Percentiles rank a stretch among this genome's conserved stretches.
Conservation (phyloP, 2,888 invertebrate species). For the Dyspetes luteomarginatus region DNA sequence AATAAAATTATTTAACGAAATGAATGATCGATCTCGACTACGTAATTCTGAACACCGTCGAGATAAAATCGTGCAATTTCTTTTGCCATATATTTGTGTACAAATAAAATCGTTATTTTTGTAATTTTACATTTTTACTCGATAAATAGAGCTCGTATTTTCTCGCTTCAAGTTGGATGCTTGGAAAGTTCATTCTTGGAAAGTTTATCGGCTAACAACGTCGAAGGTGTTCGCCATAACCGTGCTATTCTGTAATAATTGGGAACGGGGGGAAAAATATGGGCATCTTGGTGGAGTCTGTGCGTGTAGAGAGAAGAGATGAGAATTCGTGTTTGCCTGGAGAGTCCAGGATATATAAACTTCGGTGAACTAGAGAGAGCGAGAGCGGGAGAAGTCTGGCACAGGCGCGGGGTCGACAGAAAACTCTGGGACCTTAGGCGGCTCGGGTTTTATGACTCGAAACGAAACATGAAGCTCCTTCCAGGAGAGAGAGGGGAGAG, state of each 20-base stretch:
- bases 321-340: constrained; percentile 71
- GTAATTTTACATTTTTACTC: neutral
- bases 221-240: constrained; percentile 38
- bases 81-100: neutral
- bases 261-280: constrained; percentile 27
- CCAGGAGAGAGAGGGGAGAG: constrained; percentile 58
- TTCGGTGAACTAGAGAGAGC: constrained; percentile 45
- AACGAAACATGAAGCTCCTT: constrained; percentile 73
- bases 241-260: constrained; percentile 28
- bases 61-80: neutral
- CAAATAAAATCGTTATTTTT: neutral
- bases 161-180: constrained; percentile 21
- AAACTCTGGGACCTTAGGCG: constrained; percentile 54
- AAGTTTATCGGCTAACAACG: constrained; percentile 4
- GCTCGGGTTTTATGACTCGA: constrained; percentile 77
- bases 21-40: neutral
- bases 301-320: constrained; percentile 66
- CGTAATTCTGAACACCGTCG: neutral
- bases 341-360: constrained; percentile 34
- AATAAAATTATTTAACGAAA: too few species aligned
- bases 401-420: constrained; percentile 48
- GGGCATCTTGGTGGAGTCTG: constrained; percentile 7
- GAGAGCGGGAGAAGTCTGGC: constrained; percentile 33
- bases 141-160: neutral
- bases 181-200: constrained; percentile 1